Conservation (phyloP, 23 tunicate species). For the Trididemnum clinides region DNA sequence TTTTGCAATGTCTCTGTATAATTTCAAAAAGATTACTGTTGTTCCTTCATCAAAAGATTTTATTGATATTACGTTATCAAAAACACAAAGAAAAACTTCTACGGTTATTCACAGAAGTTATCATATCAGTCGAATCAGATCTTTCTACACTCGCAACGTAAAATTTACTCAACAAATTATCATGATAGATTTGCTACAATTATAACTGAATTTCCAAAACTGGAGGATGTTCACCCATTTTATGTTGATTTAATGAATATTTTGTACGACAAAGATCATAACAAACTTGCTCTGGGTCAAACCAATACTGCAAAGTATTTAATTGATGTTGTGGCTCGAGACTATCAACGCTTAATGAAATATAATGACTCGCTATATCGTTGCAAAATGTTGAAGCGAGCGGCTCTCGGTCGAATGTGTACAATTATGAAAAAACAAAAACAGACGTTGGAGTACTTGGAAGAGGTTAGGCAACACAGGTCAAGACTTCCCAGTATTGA, state of each 20-base stretch:
- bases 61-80: slow-evolving; percentile 77
- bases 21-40: slow-evolving; percentile 93
- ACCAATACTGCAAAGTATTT: slow-evolving; percentile 91
- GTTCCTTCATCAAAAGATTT: slow-evolving; percentile 95
- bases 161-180: slow-evolving; percentile 92
- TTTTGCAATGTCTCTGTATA: slow-evolving; percentile 87
- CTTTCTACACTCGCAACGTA: slow-evolving; percentile 85
- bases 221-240: slow-evolving; percentile 99
- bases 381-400: slow-evolving; percentile 90
- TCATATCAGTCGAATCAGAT: slow-evolving; percentile 86
- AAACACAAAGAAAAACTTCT: slow-evolving; percentile 73
- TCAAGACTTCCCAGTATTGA: slow-evolving; percentile 96
- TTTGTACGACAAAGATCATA: slow-evolving; percentile 93
- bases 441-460: slow-evolving; percentile 89
- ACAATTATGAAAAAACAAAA: slow-evolving; percentile 92
- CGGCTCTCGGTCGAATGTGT: slow-evolving; percentile 97
- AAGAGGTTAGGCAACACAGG: slow-evolving; percentile 97
- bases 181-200: slow-evolving; percentile 89
- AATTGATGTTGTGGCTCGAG: slow-evolving; percentile 90
- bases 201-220: slow-evolving; percentile 87
- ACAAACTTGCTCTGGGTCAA: slow-evolving; percentile 94
- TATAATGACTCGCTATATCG: slow-evolving; percentile 95
- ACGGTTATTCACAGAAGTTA: slow-evolving; percentile 81
- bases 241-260: slow-evolving; percentile 93
- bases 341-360: slow-evolving; percentile 85